Base-by-base conservation (phyloP, 2,113 vertebrate genomes). In the Varanus komodoensis region DNA sequence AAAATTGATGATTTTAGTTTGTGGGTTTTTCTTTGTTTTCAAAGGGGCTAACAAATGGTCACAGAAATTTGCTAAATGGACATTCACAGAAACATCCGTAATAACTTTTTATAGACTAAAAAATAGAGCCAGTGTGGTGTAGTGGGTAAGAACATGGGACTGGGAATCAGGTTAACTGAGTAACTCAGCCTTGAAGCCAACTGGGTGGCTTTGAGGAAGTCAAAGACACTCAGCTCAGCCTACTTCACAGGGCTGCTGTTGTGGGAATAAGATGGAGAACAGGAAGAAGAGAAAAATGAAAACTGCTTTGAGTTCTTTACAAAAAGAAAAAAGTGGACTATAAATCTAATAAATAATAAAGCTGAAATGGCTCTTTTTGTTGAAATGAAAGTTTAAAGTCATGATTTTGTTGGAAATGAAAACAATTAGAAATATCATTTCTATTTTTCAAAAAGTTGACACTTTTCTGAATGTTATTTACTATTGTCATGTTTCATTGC, bases 31-130 rank as follows among this genome's bases (percentile, higher is more conserved):
- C 38, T 38, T 81, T 32, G 91, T 68, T 54, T 80, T 89, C 11
- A 83, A 82, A 89, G 80, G 8, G 50, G 21, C n/a, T 54, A 91
- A 48, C 23, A 3, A 86, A 21, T 25, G 64, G 29, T 68, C 67
- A 68, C 92, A 93, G 52, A 48, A 86, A 84, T 7, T 54, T 12
- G 0, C 84, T 87, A 12, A 11, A 91, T 27, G 88, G 93, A 93
- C 15, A 77, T 7, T 61, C 29, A 75, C 23, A 32, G 61, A n/a
- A 2, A 85, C 48, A 21, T 71, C 44, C n/a, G 48, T 79, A 34
- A 79, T 17, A 64, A 38, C 38, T 44, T 44, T 44, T 44, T 44
- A 44, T 44, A 44, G 38, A 44, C 38, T 44, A 44, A 44, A 44
- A 44, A 44, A 44, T 44, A 44, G 38, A 44, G 38, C 38, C 38